Evolutionary conservation across 2,113 vertebrate species (phyloP), one percentile per base, ranked within the genome.

Genomic region (Hippoglossus stenolepis): DNA sequence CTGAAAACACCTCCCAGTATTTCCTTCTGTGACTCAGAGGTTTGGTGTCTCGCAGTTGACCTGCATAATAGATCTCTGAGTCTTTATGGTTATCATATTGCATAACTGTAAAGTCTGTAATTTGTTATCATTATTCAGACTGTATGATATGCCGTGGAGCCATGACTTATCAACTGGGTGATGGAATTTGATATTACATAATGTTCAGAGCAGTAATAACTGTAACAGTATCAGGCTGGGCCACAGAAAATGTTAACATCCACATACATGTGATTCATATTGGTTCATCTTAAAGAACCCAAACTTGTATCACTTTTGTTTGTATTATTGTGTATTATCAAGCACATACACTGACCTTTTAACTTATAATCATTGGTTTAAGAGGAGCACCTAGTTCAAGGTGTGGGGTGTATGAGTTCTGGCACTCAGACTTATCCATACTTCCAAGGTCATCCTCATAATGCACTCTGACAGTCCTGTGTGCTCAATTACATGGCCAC

Each of bases 11-110:
- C 7, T 38, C 14, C 58, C 1, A 15, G 18, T 58, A 47, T 61
- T 73, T 61, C 53, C 47, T 49, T 56, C 6, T 63, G 47, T 83
- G 82, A 84, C 56, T 84, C 84, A 75, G 73, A 77, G 65, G 43
- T 79, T 43, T 0, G 61, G 73, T 64, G 70, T 84, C 87, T 80
- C 75, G 59, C 58, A 43, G 21, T 28, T 64, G n/a, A 71, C 26
- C 38, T 24, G 5, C 24, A 35, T 66, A n/a, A 66, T 73, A 77
- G 51, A 77, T 79, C 59, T 43, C 24, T 20, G 9, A 62, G 61
- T 71, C 68, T 65, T 85, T 83, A 56, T 63, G 35, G 12, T 53
- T n/a, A 20, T 20, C 47, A 53, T 53, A n/a, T 8, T 51, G 18
- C 43, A 45, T 45, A 45, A 45, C 43, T 45, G 43, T 45, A 15